Conservation (phyloP, 2,888 invertebrate genomes). For the Ceriagrion tenellum region DNA sequence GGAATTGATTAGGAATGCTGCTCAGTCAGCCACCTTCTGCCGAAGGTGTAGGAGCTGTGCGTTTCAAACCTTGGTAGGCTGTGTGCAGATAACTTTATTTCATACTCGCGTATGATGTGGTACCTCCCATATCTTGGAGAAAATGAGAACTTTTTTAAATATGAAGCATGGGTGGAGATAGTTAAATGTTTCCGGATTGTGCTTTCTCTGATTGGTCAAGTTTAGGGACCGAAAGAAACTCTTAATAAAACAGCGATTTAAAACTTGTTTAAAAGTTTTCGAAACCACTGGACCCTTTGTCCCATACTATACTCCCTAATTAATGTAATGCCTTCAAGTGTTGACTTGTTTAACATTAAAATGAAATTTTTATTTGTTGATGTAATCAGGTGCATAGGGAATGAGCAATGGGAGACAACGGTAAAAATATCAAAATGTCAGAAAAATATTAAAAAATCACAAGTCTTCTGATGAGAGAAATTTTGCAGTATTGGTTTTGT, state of each 20-base stretch:
- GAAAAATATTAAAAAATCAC: conserved; percentile 64
- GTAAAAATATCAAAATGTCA: conserved; percentile 61
- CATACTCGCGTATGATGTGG: conserved; percentile 44
- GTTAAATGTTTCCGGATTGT: conserved; percentile 65
- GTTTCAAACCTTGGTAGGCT: conserved; percentile 67
- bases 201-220: conserved; percentile 53
- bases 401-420: conserved; percentile 53
- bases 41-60: conserved; percentile 52
- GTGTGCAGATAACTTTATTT: conserved; percentile 62
- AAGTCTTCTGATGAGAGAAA: conserved; percentile 66
- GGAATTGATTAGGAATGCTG: conserved; percentile 45
- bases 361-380: conserved; percentile 61
- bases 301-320: conserved; percentile 54
- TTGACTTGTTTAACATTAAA: conserved; percentile 58
- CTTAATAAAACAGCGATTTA: conserved; percentile 53
- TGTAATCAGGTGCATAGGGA: conserved; percentile 55
- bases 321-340: conserved; percentile 55
- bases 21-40: conserved; percentile 50
- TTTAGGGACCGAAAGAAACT: conserved; percentile 50
- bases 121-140: conserved; percentile 64
- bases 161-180: conserved; percentile 61
- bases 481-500: conserved; percentile 63
- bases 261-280: conserved; percentile 58
- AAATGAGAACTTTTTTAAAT: conserved; percentile 55
- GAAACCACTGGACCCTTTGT: conserved; percentile 62